Conservation (phyloP, 2,797 vertebrate genomes). For the Urocyon cinereoargenteus region DNA sequence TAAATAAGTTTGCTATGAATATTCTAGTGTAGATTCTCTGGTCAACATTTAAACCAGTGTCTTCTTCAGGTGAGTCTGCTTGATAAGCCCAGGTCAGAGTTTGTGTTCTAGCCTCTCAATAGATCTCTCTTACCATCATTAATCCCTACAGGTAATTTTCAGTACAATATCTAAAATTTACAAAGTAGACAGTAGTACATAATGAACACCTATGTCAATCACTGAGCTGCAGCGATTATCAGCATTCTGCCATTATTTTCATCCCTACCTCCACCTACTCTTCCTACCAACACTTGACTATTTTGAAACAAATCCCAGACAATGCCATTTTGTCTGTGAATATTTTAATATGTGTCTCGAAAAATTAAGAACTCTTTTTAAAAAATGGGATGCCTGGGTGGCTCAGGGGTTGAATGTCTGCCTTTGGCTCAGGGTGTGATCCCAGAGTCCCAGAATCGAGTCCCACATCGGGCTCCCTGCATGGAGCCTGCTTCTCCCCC, state of each 20-base stretch:
- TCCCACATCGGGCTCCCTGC: too few relatives aligned
- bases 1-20: slow-evolving; percentile 8
- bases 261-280: background rate
- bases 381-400: background rate
- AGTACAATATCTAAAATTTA: background rate
- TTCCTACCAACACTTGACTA: background rate
- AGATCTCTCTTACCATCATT: background rate
- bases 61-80: background rate
- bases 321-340: slow-evolving; percentile 1
- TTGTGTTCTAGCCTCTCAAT: background rate
- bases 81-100: background rate
- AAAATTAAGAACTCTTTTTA: background rate
- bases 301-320: slow-evolving; percentile 46
- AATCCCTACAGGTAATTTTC: background rate
- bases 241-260: background rate
- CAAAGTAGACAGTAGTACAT: background rate
- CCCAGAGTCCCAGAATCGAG: too few relatives aligned
- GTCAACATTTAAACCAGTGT: slow-evolving; percentile 4
- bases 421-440: too few relatives aligned
- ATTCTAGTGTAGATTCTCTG: background rate
- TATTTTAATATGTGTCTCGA: background rate
- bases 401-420: too few relatives aligned
- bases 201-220: background rate
- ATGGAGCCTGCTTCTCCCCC: too few relatives aligned
- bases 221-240: background rate